Percentiles rank a stretch among this genome's conserved stretches.
phyloP scores from a whole-genome alignment of 1,140 invertebrate species.

The Macrotrachela quadricornifera region DNA sequence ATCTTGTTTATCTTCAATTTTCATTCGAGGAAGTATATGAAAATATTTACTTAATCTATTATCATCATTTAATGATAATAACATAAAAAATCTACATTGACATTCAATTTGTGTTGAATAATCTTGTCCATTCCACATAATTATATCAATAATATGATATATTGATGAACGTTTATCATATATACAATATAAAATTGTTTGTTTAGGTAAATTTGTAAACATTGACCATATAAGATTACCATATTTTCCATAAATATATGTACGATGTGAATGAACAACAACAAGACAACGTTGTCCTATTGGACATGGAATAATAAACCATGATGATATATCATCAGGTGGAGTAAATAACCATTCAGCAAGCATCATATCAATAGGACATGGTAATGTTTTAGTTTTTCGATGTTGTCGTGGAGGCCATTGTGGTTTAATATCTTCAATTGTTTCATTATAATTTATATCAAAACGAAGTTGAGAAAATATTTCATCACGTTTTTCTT shows the following conservation, averaged over 20 bases:
- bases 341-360: conserved; percentile 74
- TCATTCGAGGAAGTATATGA: conserved; percentile 17
- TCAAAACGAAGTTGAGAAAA: too few relatives aligned
- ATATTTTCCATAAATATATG: conserved; percentile 46
- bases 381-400: too few relatives aligned
- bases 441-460: too few relatives aligned
- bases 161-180: conserved; percentile 40
- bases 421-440: too few relatives aligned
- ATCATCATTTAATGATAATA: not conserved
- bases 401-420: too few relatives aligned
- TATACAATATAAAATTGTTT: conserved; percentile 52
- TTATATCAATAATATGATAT: conserved; percentile 55
- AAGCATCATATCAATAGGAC: conserved; percentile 40
- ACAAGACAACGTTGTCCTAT: conserved; percentile 52
- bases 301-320: conserved; percentile 61
- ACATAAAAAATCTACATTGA: not conserved
- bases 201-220: conserved; percentile 42
- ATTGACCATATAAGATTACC: conserved; percentile 41
- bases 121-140: conserved; percentile 48
- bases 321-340: conserved; percentile 43
- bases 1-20: conserved; percentile 7
- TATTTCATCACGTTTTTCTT: too few relatives aligned
- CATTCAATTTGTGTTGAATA: not conserved
- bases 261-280: conserved; percentile 46
- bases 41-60: conserved; percentile 5